Evolutionary conservation across 2,113 vertebrate species (phyloP), one percentile per base, ranked within the genome.

Genomic region (Psilopsiagon aymara): DNA sequence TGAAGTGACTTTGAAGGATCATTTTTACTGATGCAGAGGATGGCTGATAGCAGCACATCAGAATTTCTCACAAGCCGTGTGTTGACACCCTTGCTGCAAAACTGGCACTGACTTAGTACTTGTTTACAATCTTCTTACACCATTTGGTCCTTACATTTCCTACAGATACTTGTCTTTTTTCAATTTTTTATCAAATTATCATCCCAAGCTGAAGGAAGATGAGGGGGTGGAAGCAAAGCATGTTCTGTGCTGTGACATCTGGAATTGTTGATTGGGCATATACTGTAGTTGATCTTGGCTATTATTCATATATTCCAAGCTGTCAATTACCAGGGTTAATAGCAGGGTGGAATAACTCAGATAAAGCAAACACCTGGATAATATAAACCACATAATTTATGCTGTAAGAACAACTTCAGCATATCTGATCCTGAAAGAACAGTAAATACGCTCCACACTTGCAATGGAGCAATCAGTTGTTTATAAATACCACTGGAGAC

Each of bases 251-350:
- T 91, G 51, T 96, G 86, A 89, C 91, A 89, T 82, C 69, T 69
- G 60, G 86, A 96, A 94, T 94, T 96, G 64, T 82, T 96, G 86
- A 57, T 92, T 94, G 69, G 80, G 69, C 46, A 79, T 64, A 62
- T 60, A 90, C 66, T 69, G 74, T 47, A 24, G 60, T 31, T 94
- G 77, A 93, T 97, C 71, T 53, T 88, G 71, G 49, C 76, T 95
- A 25, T 92, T 90, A 80, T 17, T 88, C 63, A 24, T 52, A 25
- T 44, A 10, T 76, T 83, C 17, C 24, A 57, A 92, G 63, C 51
- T 83, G 51, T 81, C 53, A 63, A 12, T 92, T 93, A 66, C 46
- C 13, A 13, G 10, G 4, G 19, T 92, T 95, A 92, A 95, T 94
- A 83, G 63, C 68, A 94, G 80, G 31, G 24, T 88, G 68, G 71